Evolutionary conservation across 92 coral and sea anemone species (phyloP).

Genomic region (Porites evermanni): DNA sequence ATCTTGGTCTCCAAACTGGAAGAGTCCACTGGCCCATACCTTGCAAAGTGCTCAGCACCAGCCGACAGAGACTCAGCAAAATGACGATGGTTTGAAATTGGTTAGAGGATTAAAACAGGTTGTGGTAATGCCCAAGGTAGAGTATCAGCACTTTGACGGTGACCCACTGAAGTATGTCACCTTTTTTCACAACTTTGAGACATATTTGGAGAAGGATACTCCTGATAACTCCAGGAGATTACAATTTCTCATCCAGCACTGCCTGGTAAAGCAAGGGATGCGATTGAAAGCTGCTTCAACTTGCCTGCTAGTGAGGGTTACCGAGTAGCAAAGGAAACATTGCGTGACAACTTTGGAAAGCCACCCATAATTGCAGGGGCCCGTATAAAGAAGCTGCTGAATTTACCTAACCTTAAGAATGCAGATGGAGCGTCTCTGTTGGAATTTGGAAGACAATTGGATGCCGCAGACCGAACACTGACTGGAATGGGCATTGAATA

Average conservation of each 20-base stretch:
- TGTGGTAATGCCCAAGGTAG: not conserved
- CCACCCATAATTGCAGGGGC: too few species aligned
- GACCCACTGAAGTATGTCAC: not conserved
- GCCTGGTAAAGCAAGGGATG: slow-evolving; percentile 30
- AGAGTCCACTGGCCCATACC: not conserved
- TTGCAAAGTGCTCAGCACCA: not conserved
- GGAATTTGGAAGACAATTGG: too few species aligned
- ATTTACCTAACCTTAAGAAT: too few species aligned
- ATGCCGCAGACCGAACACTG: too few species aligned
- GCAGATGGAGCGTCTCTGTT: too few species aligned
- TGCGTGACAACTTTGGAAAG: too few species aligned
- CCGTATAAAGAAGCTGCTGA: too few species aligned
- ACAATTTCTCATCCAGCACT: too few species aligned
- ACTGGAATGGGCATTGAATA: slow-evolving; percentile 28
- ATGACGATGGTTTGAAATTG: too few species aligned
- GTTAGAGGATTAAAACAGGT: not conserved
- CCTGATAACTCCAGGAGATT: not conserved
- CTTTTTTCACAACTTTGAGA: not conserved
- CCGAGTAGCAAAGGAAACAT: too few species aligned
- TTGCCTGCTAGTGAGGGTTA: not conserved
- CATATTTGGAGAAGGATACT: not conserved
- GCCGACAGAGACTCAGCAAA: too few species aligned
- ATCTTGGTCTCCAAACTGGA: too few species aligned
- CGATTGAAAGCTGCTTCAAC: slow-evolving; percentile 73
- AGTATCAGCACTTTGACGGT: not conserved